A percentile compares a stretch with the other conserved stretches of the same genome.
phyloP scores from a whole-genome alignment of 2,797 vertebrate species.

The Eospalax fontanierii region DNA sequence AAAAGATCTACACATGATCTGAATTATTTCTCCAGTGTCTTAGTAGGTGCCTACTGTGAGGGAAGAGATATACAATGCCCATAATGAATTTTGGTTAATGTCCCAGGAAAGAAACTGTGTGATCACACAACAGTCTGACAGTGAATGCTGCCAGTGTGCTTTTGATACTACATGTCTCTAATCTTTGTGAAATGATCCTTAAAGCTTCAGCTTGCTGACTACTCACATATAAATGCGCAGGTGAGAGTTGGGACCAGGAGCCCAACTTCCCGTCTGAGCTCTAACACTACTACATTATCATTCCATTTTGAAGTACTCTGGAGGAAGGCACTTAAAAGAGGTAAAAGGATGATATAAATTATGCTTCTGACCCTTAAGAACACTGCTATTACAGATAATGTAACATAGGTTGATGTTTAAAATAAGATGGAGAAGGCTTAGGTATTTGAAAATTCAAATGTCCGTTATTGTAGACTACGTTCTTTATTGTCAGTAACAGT shows the following conservation, averaged over 20 bases:
- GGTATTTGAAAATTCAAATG: conserved; percentile 28
- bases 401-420: conserved; percentile 19
- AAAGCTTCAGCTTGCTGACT: not conserved
- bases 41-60: not conserved
- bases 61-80: not conserved
- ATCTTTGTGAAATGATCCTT: conserved; percentile 2
- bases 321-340: conserved; percentile 28
- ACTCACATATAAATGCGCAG: not conserved
- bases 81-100: not conserved
- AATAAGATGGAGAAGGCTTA: conserved; percentile 11
- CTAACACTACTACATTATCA: not conserved
- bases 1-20: not conserved
- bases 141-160: rapidly evolving
- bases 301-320: not conserved
- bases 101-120: not conserved
- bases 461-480: not conserved
- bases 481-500: not conserved
- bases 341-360: not conserved
- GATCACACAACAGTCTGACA: not conserved
- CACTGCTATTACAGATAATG: not conserved
- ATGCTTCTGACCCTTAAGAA: conserved; percentile 16
- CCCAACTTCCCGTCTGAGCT: conserved; percentile 11
- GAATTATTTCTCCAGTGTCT: conserved; percentile 40
- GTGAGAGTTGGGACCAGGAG: not conserved
- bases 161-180: not conserved